Evolutionary conservation across 2,888 invertebrate genomes (phyloP).

Genomic region (Oithona nana): DNA sequence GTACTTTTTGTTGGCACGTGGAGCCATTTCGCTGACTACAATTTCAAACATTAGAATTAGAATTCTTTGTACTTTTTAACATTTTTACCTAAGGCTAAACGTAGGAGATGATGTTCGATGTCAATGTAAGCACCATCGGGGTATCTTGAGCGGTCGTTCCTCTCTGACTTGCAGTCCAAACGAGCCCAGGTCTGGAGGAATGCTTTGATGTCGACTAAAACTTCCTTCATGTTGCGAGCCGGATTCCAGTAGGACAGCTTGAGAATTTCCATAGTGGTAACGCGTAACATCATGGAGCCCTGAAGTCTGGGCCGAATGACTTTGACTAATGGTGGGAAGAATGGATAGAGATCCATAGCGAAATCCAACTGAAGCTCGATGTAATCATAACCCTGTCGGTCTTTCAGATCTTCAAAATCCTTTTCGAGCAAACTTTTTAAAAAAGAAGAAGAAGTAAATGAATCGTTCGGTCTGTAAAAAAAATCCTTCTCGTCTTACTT

Average conservation of each 20-base stretch:
- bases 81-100: no score
- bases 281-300: constrained; percentile 23
- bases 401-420: constrained; percentile 24
- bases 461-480: no score
- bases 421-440: constrained; percentile 22
- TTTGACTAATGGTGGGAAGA: constrained; percentile 28
- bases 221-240: constrained; percentile 26
- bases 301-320: constrained; percentile 27
- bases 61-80: no score
- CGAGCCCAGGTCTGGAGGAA: constrained; percentile 26
- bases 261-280: constrained; percentile 24
- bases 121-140: constrained; percentile 25
- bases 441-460: no score
- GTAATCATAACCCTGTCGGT: constrained; percentile 25
- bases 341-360: constrained; percentile 28
- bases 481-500: constrained; percentile 4
- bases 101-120: constrained; percentile 27
- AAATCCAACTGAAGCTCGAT: constrained; percentile 28
- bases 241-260: constrained; percentile 29
- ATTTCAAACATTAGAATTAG: no score
- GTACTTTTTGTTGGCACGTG: constrained; percentile 18
- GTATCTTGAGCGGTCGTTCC: constrained; percentile 24
- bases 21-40: constrained; percentile 20
- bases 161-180: constrained; percentile 24
- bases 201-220: constrained; percentile 26